Base-by-base conservation (phyloP, 1,140 invertebrate species). In the Hypsibius dujardini region DNA sequence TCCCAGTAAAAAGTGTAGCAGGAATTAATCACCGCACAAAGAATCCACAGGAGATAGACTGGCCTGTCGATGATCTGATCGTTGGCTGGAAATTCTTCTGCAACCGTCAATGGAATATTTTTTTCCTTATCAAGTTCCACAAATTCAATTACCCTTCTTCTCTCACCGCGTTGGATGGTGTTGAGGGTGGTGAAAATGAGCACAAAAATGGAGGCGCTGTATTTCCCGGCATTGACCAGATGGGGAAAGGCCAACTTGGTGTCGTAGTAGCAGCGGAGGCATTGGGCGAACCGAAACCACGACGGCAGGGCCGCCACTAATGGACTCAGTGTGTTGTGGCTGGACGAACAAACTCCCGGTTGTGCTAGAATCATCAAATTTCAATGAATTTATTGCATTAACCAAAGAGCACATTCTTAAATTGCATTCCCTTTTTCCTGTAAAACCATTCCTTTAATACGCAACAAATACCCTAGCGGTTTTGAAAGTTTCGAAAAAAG, bases 201-300 rank as follows among this genome's bases (percentile, higher is more conserved):
- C 1, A 95, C 93, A 72, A 97, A 86, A 82, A 97, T 97, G 0
- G 94, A 93, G 0, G 94, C 97, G 0, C 92, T 90, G 80, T 99
- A 99, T 83, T 99, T 99, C 69, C 90, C 92, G 40, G 95, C 96
- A 81, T 99, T 99, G 0, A 89, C 90, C 47, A 85, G 76, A 56
- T 56, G 50, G 7, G 50, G 50, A 56, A 12, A 56, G 7, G 50
- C 7, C n/a, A 56, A n/a, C 7, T n/a, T 73, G 14, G 83, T 84
- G 74, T 85, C 84, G 14, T 81, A 76, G 79, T 97, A 99, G 74
- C 96, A 88, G 1, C 96, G 83, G 3, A 98, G 78, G 76, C 96
- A 99, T 79, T 99, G 96, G 45, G 93, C 90, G 81, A 98, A 98
- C 62, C 95, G 86, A 76, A 94, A 93, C 90, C 92, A 97, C 0